phyloP scores from a whole-genome alignment of 2,888 invertebrate genomes.

The Callyntrura sp. region DNA sequence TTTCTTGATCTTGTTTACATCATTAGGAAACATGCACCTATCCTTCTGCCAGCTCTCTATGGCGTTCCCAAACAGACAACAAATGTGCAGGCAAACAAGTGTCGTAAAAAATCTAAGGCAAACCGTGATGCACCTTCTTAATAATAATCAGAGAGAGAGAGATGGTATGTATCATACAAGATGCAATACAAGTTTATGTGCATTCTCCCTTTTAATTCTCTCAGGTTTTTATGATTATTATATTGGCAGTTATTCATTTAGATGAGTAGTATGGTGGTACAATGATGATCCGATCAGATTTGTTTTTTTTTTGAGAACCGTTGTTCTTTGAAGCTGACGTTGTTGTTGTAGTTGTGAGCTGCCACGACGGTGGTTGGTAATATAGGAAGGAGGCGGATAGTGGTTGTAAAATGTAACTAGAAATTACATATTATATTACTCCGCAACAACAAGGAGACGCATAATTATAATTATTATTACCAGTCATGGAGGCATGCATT shows the following conservation, averaged over 20 bases:
- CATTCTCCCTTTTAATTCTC: constrained; percentile 54
- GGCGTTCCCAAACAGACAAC: neutral
- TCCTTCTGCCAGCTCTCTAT: neutral
- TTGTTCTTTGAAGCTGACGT: neutral
- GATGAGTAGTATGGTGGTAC: constrained; percentile 16
- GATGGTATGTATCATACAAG: neutral
- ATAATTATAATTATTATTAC: constrained; percentile 53
- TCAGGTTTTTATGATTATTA: constrained; percentile 52
- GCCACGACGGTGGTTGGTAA: constrained; percentile 20
- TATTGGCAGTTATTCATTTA: constrained; percentile 57
- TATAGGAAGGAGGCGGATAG: constrained; percentile 21
- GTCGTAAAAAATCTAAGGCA: constrained; percentile 44
- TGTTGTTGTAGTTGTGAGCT: neutral
- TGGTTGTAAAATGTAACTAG: constrained; percentile 34
- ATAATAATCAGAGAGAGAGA: neutral
- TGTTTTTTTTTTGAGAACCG: constrained; percentile 31
- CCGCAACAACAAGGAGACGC: constrained; percentile 20
- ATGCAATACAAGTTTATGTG: constrained; percentile 39
- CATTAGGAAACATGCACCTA: constrained; percentile 41
- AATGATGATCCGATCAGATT: constrained; percentile 43
- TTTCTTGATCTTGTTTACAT: constrained; percentile 61
- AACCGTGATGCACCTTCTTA: neutral
- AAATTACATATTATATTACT: constrained; percentile 23
- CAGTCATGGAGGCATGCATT: neutral
- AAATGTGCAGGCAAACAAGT: constrained; percentile 31